These are phyloP conservation scores for Pagetopsis macropterus DNA, from an alignment of 2,797 vertebrate species.

Conservation along the genomic window DNA sequence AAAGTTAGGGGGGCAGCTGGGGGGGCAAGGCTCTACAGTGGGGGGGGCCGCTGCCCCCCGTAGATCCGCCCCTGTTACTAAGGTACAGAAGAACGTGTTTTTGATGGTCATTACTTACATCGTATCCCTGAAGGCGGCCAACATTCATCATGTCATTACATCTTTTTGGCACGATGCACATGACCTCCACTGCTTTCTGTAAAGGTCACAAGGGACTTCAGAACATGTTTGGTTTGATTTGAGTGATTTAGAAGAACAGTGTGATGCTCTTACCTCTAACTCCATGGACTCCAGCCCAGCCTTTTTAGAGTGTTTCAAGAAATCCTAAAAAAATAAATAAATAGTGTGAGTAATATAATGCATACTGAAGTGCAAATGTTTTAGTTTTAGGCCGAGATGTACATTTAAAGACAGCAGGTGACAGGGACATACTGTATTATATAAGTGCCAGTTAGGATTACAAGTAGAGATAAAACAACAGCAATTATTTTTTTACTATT, in stretches of 20 bases:
- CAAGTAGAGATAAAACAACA: too few relatives aligned
- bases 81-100: too few relatives aligned
- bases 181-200: constrained; percentile 97
- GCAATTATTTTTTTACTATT: too few relatives aligned
- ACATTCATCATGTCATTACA: constrained; percentile 99
- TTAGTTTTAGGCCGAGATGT: background rate
- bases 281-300: constrained; percentile 92
- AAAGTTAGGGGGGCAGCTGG: too few relatives aligned
- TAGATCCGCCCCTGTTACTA: background rate
- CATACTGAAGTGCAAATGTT: too few relatives aligned
- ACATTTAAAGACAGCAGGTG: background rate
- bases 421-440: background rate
- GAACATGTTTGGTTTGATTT: background rate
- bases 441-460: background rate
- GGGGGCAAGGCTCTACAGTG: too few relatives aligned
- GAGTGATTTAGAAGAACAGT: background rate
- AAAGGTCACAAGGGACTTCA: constrained; percentile 16
- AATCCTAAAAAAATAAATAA: constrained; percentile 83
- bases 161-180: constrained; percentile 96
- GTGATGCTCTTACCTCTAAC: constrained; percentile 87
- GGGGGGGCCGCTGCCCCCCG: too few relatives aligned
- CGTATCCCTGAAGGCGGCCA: constrained; percentile 97
- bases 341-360: background rate
- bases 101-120: constrained; percentile 82
- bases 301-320: constrained; percentile 96